phyloP scores from a whole-genome alignment of 2,113 vertebrate species.

The Heterotis niloticus region DNA sequence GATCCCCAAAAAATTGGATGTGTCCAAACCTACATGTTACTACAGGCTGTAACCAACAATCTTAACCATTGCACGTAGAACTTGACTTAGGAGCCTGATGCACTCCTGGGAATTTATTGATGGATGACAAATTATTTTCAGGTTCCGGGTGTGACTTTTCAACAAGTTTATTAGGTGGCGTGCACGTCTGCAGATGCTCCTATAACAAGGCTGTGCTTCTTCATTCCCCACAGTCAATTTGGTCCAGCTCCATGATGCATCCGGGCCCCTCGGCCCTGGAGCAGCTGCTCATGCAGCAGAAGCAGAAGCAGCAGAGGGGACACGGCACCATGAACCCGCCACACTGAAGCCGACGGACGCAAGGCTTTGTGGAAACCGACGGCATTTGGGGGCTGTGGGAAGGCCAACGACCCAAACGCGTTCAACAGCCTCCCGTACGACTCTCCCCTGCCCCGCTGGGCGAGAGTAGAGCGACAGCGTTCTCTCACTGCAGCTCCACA shows the following conservation, averaged over 20 bases:
- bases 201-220: not conserved
- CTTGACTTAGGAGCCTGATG: too few relatives aligned
- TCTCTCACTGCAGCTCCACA: slow-evolving; percentile 63
- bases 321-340: slow-evolving; percentile 97
- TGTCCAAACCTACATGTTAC: too few relatives aligned
- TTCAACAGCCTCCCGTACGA: slow-evolving; percentile 51
- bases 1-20: too few relatives aligned
- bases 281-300: slow-evolving; percentile 98
- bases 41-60: too few relatives aligned
- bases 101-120: too few relatives aligned
- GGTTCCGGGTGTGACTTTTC: too few relatives aligned
- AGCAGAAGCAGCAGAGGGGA: slow-evolving; percentile 96
- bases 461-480: slow-evolving; percentile 71
- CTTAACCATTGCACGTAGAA: too few relatives aligned
- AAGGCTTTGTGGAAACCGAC: slow-evolving; percentile 63
- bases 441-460: slow-evolving; percentile 45
- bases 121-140: too few relatives aligned
- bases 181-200: not conserved
- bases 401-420: slow-evolving; percentile 49
- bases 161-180: not conserved
- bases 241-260: slow-evolving; percentile 99
- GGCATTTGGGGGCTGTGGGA: slow-evolving; percentile 77
- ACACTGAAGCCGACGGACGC: slow-evolving; percentile 74
- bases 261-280: slow-evolving; percentile 96
- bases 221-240: slow-evolving; percentile 82